Evolutionary conservation across 2,113 vertebrate genomes (phyloP).

Genomic region (Lipophrys pholis): DNA sequence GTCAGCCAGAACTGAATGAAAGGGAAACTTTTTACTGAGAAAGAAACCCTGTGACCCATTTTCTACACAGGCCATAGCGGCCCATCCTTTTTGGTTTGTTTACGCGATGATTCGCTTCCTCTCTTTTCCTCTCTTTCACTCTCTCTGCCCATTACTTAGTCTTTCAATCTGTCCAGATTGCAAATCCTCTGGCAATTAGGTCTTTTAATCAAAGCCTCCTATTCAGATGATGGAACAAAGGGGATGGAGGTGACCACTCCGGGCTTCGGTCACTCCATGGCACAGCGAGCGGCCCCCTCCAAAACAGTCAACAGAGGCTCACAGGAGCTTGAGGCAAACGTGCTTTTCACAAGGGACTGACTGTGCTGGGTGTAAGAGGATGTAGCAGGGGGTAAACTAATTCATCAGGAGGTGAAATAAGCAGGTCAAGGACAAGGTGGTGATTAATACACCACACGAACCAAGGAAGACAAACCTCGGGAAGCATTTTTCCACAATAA

Average conservation of each 20-base stretch:
- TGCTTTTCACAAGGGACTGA: slow-evolving; percentile 75
- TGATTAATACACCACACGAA: slow-evolving; percentile 35
- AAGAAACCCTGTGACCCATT: slow-evolving; percentile 20
- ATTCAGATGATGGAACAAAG: slow-evolving; percentile 82
- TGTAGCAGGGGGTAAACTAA: slow-evolving; percentile 49
- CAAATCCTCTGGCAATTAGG: slow-evolving; percentile 64
- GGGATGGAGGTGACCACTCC: slow-evolving; percentile 80
- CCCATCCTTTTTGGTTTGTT: slow-evolving; percentile 19
- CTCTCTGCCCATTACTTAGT: slow-evolving; percentile 13
- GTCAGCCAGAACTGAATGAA: neutral
- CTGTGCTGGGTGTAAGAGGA: slow-evolving; percentile 58
- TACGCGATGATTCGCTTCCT: slow-evolving; percentile 26
- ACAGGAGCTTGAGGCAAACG: slow-evolving; percentile 65
- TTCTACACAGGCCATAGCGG: slow-evolving; percentile 24
- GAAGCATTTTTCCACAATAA: slow-evolving; percentile 17
- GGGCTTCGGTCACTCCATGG: slow-evolving; percentile 63
- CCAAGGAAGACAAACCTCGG: slow-evolving; percentile 17
- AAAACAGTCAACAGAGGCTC: slow-evolving; percentile 57
- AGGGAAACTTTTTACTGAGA: slow-evolving; percentile 20
- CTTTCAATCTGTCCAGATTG: slow-evolving; percentile 54
- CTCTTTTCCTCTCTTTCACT: slow-evolving; percentile 32
- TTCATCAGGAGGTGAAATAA: slow-evolving; percentile 51
- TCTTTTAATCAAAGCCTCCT: slow-evolving; percentile 77
- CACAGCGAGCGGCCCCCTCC: slow-evolving; percentile 59
- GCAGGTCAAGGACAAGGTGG: slow-evolving; percentile 26